A percentile compares a stretch with the other conserved stretches of the same genome.
Conservation (phyloP, 1,140 invertebrate species). For the Cotesia vestalis region DNA sequence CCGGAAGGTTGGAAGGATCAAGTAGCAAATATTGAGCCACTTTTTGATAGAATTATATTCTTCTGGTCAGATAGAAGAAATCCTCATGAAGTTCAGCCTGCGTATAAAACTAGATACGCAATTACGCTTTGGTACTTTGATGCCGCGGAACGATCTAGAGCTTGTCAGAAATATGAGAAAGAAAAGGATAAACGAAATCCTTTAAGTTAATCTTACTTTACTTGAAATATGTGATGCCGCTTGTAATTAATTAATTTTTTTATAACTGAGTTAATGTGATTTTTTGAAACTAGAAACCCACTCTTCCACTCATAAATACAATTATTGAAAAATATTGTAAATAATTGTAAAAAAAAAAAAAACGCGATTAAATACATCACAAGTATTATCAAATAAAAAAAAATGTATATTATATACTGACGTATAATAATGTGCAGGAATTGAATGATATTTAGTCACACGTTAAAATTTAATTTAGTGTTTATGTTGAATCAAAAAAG, state of each 20-base stretch:
- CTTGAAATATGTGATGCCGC: neutral
- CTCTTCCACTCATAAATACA: too few species aligned
- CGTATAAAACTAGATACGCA: slow-evolving; percentile 88
- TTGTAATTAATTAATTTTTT: too few species aligned
- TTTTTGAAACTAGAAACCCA: too few species aligned
- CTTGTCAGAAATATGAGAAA: slow-evolving; percentile 72
- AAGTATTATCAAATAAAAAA: too few species aligned
- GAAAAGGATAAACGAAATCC: slow-evolving; percentile 55
- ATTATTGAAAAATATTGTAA: too few species aligned
- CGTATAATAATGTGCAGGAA: neutral
- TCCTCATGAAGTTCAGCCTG: slow-evolving; percentile 95
- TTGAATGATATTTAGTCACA: neutral
- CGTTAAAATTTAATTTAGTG: too few species aligned
- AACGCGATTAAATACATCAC: too few species aligned
- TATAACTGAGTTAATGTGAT: too few species aligned
- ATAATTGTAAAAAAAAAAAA: too few species aligned
- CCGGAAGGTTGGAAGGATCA: slow-evolving; percentile 82
- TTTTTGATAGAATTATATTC: slow-evolving; percentile 93
- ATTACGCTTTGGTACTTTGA: slow-evolving; percentile 98
- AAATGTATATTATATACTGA: too few species aligned
- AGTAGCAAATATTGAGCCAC: slow-evolving; percentile 91
- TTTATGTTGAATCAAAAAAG: neutral
- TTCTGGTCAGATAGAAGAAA: slow-evolving; percentile 98
- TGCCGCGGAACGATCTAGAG: slow-evolving; percentile 81
- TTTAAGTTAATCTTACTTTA: neutral